Evolutionary conservation across 2,113 vertebrate genomes (phyloP), one percentile per base, ranked within the genome.

Genomic region (Cyprinus carpio): DNA sequence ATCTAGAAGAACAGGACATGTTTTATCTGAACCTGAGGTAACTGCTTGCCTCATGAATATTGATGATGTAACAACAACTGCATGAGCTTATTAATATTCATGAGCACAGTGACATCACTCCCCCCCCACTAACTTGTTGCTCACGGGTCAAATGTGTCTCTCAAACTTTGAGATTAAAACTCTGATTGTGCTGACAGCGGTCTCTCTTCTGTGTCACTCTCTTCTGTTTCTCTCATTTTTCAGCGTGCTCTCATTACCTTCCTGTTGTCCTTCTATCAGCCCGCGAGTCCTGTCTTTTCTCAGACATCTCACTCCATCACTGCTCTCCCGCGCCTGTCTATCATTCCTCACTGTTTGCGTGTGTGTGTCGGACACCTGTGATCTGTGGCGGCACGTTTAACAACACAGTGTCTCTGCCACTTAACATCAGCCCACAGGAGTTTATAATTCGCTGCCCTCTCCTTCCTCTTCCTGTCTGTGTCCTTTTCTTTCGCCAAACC

Each of bases 281-380:
- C 56, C 12, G 20, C 71, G 65, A 71, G 69, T 87, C 56, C 62
- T 58, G 84, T 82, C 74, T 75, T 60, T 82, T 40, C 23, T 27
- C 23, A 20, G 78, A 74, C 65, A 82, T 81, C 77, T 75, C 71
- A 69, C 77, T 88, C 77, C 75, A 84, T 84, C 87, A 72, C 60
- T 27, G 72, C 23, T 81, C 67, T 82, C 76, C 18, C 84, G 40
- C 25, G 54, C 60, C 27, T 60, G 77, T 67, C 84, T 71, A 25
- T 85, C 82, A 86, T 40, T 88, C 58, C 43, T 87, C 43, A n/a
- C 13, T 72, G 31, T 79, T 23, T 27, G 54, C 40, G 51, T 46
- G 43, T 65, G 75, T 83, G 49, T 23, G 81, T 37, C 23, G 29
- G 64, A 58, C 83, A 87, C 77, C 10, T 13, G 74, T 16, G 62